These are phyloP conservation scores for Hydractinia echinata DNA, from an alignment of 30 jellyfish, hydroid and myxozoan species.

Conservation along the genomic window DNA sequence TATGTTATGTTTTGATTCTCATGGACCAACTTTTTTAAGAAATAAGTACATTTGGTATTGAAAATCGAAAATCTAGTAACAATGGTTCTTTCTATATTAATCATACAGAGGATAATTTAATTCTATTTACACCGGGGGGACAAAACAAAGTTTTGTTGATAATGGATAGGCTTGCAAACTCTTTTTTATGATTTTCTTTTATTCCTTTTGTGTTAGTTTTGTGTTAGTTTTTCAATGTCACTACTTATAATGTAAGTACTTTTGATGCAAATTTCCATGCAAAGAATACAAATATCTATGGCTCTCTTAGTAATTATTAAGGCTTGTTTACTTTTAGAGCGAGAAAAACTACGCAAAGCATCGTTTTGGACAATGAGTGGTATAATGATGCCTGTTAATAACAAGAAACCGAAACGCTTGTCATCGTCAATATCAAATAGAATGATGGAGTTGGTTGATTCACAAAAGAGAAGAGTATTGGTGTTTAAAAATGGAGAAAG, in stretches of 20 bases:
- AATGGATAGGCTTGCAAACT: too few relatives aligned
- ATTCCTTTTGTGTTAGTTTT: too few relatives aligned
- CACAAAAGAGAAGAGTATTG: conserved; percentile 34
- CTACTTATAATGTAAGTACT: too few relatives aligned
- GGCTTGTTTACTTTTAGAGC: conserved; percentile 14
- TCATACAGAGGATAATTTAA: neutral
- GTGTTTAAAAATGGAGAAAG: conserved; percentile 76
- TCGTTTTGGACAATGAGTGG: conserved; percentile 73
- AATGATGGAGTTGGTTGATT: conserved; percentile 53
- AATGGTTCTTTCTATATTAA: neutral
- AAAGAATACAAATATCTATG: too few relatives aligned
- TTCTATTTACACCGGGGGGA: too few relatives aligned
- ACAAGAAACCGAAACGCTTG: conserved; percentile 10
- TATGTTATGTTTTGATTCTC: neutral
- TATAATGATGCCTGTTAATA: conserved; percentile 40
- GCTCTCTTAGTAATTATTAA: neutral
- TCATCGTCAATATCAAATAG: conserved; percentile 36
- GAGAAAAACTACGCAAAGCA: conserved; percentile 41
- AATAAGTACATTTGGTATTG: too few relatives aligned
- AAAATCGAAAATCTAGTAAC: neutral
- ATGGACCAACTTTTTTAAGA: neutral
- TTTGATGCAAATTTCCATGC: too few relatives aligned
- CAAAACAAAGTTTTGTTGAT: too few relatives aligned
- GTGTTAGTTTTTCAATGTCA: too few relatives aligned
- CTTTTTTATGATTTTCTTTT: too few relatives aligned